phyloP scores from a whole-genome alignment of 2,888 invertebrate genomes.

The Euzophera pinguis region DNA sequence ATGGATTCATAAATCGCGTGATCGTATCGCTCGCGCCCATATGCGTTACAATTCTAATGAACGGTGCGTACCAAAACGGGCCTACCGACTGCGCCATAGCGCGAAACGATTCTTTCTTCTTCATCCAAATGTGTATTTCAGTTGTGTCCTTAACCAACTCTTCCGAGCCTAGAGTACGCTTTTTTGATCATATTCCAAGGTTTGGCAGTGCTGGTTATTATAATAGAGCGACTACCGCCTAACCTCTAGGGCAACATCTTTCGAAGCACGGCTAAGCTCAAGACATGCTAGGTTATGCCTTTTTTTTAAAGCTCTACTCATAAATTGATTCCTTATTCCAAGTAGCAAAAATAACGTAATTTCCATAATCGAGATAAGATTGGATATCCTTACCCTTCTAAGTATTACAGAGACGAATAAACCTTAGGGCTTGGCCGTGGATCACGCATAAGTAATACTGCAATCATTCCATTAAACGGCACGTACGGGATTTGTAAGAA shows the following conservation, averaged over 20 bases:
- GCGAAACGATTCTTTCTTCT: neutral
- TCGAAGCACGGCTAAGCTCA: no score
- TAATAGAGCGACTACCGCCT: no score
- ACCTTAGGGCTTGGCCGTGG: neutral
- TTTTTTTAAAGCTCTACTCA: no score
- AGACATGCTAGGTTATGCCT: no score
- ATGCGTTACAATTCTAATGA: slow-evolving; percentile 14
- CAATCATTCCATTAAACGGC: slow-evolving; percentile 66
- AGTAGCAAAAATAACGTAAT: neutral
- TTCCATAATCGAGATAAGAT: neutral
- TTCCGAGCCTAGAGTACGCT: no score
- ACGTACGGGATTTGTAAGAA: slow-evolving; percentile 50
- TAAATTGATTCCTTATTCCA: no score
- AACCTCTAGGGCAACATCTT: no score
- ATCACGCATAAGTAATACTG: slow-evolving; percentile 37
- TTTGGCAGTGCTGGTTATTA: no score
- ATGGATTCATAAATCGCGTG: slow-evolving; percentile 15
- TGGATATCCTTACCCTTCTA: neutral
- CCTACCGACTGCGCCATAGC: neutral
- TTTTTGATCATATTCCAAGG: no score
- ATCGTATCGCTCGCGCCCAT: slow-evolving; percentile 13
- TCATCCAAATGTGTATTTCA: no score
- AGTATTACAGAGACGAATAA: slow-evolving; percentile 4
- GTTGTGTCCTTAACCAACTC: no score
- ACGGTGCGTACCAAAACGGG: slow-evolving; percentile 12